Evolutionary conservation across 2,797 vertebrate genomes (phyloP), one percentile per base, ranked within the genome.

Genomic region (Catostomus latipinnis): DNA sequence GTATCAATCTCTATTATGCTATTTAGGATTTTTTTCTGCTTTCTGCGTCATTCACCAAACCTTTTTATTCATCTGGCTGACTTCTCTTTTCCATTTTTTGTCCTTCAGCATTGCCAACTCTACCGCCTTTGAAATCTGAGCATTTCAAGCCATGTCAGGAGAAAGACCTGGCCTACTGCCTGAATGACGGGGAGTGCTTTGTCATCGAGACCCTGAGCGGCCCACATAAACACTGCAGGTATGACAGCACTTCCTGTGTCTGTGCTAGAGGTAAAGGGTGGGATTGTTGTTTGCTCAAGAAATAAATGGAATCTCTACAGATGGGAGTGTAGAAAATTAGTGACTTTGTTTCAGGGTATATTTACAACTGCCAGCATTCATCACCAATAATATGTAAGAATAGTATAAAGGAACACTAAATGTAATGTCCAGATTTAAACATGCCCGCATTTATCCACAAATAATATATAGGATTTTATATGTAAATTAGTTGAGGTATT

Each of bases 171-270:
- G 93, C 97, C 0, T 99, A 99, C 89, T 99, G 97, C 88, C 95
- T 99, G 61, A 98, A 99, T 0, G 96, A 96, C 0, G 97, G 97
- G 0, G 97, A 98, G 88, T 99, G 97, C 90, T 99, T 98, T 76
- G 97, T 99, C 91, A 99, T 98, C 8, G 97, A 99, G 91, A 99
- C 97, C 14, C 86, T 98, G 52, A 98, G 96, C 0, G 97, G 97
- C 77, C 97, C 97, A 52, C 97, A 99, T 87, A 98, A 98, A 90
- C 97, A 99, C 93, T 99, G 97, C 93, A 96, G 97, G 97, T 99
- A 96, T 96, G 97, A 87, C 74, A 63, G 22, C 5, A 45, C 10
- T 60, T 12, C 53, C 68, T 71, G 76, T 50, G 48, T 66, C 22
- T 74, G 56, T 16, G 2, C n/a, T 61, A 49, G 8, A 12, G 8